phyloP scores from a whole-genome alignment of 2,888 invertebrate species.

The Aleiodes testaceus region DNA sequence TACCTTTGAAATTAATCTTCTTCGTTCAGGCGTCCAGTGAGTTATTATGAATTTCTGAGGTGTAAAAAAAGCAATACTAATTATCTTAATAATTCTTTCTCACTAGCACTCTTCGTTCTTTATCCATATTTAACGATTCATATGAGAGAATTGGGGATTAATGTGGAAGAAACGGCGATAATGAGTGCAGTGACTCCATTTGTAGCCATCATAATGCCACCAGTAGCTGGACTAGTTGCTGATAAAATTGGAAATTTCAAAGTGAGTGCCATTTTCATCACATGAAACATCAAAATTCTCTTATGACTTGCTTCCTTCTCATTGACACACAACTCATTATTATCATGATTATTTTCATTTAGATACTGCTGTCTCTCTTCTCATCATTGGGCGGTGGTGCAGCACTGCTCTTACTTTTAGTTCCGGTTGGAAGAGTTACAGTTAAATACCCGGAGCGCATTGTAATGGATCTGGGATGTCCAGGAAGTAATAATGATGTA shows the following conservation, averaged over 20 bases:
- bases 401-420: slow-evolving; percentile 80
- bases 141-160: slow-evolving; percentile 86
- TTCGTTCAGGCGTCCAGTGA: slow-evolving; percentile 87
- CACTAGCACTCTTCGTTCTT: slow-evolving; percentile 81
- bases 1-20: slow-evolving; percentile 84
- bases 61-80: neutral
- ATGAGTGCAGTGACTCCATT: slow-evolving; percentile 86
- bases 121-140: slow-evolving; percentile 88
- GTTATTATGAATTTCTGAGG: neutral
- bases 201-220: slow-evolving; percentile 85
- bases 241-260: slow-evolving; percentile 88
- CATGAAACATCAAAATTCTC: neutral
- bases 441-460: slow-evolving; percentile 79
- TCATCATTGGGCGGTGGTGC: slow-evolving; percentile 81
- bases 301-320: neutral
- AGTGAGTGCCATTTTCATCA: slow-evolving; percentile 72
- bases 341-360: slow-evolving; percentile 47
- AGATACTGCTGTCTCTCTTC: slow-evolving; percentile 81
- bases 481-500: slow-evolving; percentile 54
- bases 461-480: slow-evolving; percentile 77
- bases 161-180: slow-evolving; percentile 85
- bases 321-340: neutral
- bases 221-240: slow-evolving; percentile 83
- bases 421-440: slow-evolving; percentile 82
- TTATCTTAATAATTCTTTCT: slow-evolving; percentile 9